Percentiles rank a stretch among this genome's conserved stretches.
These are phyloP conservation scores for Smittia sp. DNA, from an alignment of 2,888 invertebrate genomes.

Conservation along the genomic window DNA sequence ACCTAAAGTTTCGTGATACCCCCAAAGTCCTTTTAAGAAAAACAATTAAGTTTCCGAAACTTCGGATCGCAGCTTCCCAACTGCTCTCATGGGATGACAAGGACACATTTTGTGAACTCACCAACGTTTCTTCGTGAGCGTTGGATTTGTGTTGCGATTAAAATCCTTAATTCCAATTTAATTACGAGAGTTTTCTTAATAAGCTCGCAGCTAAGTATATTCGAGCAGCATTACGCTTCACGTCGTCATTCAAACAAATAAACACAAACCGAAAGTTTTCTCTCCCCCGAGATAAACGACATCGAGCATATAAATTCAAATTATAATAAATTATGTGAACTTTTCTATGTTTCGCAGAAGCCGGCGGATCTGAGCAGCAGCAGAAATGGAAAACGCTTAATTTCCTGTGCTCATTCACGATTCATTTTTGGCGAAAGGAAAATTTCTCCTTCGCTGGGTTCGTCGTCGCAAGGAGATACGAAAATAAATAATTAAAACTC, in stretches of 20 bases:
- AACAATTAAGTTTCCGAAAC: too few relatives aligned
- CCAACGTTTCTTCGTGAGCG: background rate
- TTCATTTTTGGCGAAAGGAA: slow-evolving; percentile 5
- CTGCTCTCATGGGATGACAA: too few relatives aligned
- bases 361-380: background rate
- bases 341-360: background rate
- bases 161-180: background rate
- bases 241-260: slow-evolving; percentile 18
- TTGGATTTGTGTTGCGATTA: background rate
- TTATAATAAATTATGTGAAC: slow-evolving; percentile 34
- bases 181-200: background rate
- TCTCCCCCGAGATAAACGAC: background rate
- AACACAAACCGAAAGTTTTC: slow-evolving; percentile 9
- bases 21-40: too few relatives aligned
- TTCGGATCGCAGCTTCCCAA: too few relatives aligned
- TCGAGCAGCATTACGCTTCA: background rate
- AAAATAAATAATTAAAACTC: slow-evolving; percentile 16
- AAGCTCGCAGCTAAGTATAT: background rate
- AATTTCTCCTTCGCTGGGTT: background rate
- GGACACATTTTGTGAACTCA: too few relatives aligned
- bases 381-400: slow-evolving; percentile 19
- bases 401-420: slow-evolving; percentile 31
- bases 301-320: slow-evolving; percentile 38
- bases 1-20: too few relatives aligned
- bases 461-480: background rate